Percentiles rank a stretch among this genome's conserved stretches.
Evolutionary conservation across 1,140 invertebrate genomes (phyloP).

Genomic region (Apis cerana): DNA sequence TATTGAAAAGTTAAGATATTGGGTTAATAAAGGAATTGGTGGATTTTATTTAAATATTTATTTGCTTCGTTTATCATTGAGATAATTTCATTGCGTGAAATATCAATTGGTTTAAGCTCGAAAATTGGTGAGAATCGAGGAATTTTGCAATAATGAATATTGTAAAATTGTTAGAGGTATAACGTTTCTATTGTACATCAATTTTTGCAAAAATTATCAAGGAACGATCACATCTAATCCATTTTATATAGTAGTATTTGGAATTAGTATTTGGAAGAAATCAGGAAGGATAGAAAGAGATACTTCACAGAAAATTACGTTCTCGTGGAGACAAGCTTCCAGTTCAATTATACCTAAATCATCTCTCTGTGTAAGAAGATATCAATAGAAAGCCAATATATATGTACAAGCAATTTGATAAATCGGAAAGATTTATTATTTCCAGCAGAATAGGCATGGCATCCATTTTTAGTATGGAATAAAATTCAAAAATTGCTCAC

Average conservation of each 20-base stretch:
- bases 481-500: neutral
- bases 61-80: too few species aligned
- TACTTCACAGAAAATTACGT: conserved; percentile 71
- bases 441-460: neutral
- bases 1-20: too few species aligned
- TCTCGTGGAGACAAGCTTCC: conserved; percentile 59
- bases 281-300: conserved; percentile 23
- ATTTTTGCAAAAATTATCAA: too few species aligned
- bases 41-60: too few species aligned
- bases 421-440: conserved; percentile 46
- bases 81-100: too few species aligned
- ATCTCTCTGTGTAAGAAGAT: conserved; percentile 23
- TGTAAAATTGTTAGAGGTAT: too few species aligned
- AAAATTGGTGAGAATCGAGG: too few species aligned
- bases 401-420: conserved; percentile 16
- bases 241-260: neutral
- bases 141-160: too few species aligned
- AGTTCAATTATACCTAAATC: conserved; percentile 59
- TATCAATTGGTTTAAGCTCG: too few species aligned
- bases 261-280: conserved; percentile 30
- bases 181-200: too few species aligned
- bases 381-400: neutral
- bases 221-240: too few species aligned
- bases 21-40: too few species aligned
- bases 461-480: neutral